Conservation (phyloP, 1,140 invertebrate genomes). For the Pteromalus puparum region DNA sequence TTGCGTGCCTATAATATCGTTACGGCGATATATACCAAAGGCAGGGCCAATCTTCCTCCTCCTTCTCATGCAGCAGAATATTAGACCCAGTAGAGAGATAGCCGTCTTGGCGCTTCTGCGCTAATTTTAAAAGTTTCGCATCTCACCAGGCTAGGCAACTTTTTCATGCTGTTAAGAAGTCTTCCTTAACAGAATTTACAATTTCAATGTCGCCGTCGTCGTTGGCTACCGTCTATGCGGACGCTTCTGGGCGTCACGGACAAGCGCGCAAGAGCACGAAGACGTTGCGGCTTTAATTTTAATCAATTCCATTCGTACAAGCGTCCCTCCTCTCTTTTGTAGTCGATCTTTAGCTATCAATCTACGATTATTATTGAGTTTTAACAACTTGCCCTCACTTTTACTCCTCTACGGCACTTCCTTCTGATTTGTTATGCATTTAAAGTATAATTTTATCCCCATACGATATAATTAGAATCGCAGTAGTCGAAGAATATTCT, state of each 20-base stretch:
- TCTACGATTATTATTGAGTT: constrained; percentile 34
- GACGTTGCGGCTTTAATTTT: constrained; percentile 39
- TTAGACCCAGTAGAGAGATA: background rate
- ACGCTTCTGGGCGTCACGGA: background rate
- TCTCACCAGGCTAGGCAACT: background rate
- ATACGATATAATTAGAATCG: too few species aligned
- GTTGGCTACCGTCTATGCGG: background rate
- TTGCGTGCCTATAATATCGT: constrained; percentile 20
- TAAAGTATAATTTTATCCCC: background rate
- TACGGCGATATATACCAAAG: background rate
- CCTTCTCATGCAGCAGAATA: background rate
- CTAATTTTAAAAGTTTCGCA: constrained; percentile 51
- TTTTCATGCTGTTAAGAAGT: constrained; percentile 39
- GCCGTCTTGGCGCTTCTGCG: background rate
- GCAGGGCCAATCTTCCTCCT: background rate
- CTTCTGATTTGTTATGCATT: background rate
- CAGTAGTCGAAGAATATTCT: too few species aligned
- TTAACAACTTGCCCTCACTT: background rate
- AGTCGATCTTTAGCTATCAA: constrained; percentile 28
- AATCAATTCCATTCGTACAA: constrained; percentile 21
- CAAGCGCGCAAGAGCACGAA: background rate
- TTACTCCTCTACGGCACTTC: too few species aligned
- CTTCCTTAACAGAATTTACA: constrained; percentile 43
- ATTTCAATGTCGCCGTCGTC: constrained; percentile 33
- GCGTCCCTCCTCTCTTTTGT: background rate